A percentile compares a stretch with the other conserved stretches of the same genome.
Evolutionary conservation across 2,888 invertebrate genomes (phyloP).

Genomic region (Cheilosia pagana): DNA sequence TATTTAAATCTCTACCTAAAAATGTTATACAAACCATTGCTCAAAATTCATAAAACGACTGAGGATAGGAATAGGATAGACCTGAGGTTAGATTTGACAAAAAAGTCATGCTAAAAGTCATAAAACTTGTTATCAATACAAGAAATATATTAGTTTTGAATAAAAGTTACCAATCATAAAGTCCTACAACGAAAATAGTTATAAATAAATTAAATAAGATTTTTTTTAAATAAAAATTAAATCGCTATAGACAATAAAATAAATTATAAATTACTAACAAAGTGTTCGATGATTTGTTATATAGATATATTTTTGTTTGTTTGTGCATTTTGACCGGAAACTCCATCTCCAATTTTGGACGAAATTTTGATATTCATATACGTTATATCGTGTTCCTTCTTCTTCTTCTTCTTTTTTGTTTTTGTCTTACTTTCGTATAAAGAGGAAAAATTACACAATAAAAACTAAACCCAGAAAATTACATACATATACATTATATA

Average conservation of each 20-base stretch:
- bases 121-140: too few species aligned
- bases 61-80: too few species aligned
- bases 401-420: conserved; percentile 26
- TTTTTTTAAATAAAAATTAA: neutral
- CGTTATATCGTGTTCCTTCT: conserved; percentile 78
- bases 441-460: conserved; percentile 74
- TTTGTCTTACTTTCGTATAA: conserved; percentile 64
- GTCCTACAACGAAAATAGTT: too few species aligned
- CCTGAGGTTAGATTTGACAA: too few species aligned
- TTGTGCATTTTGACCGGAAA: conserved; percentile 69
- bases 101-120: too few species aligned
- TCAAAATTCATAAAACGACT: too few species aligned
- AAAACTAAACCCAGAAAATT: conserved; percentile 24
- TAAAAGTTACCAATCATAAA: too few species aligned
- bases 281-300: conserved; percentile 35
- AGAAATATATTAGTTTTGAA: too few species aligned
- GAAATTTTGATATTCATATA: conserved; percentile 83
- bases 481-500: conserved; percentile 43
- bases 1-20: too few species aligned
- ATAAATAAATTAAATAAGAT: too few species aligned
- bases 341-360: conserved; percentile 82
- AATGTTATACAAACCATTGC: too few species aligned
- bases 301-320: conserved; percentile 8
- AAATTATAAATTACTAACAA: conserved; percentile 1
- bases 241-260: neutral